Conservation (phyloP, 1,140 invertebrate species). For the Oreohelix idahoensis region DNA sequence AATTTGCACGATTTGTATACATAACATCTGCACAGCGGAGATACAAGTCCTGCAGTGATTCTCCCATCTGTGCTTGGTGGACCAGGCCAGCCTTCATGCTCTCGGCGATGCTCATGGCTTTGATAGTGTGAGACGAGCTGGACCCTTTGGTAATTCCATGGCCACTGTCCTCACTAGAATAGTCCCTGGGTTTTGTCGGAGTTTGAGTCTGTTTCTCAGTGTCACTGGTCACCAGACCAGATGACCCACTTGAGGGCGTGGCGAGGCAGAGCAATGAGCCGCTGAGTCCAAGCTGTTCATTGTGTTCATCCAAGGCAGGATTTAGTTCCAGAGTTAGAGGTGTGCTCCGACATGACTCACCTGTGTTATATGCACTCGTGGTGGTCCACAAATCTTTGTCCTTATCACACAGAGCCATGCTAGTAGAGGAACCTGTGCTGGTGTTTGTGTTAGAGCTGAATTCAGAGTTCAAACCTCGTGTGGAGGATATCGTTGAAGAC, state of each 20-base stretch:
- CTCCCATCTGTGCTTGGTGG: conserved; percentile 56
- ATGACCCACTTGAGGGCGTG: conserved; percentile 52
- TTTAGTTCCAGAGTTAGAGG: conserved; percentile 77
- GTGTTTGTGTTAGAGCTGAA: conserved; percentile 38
- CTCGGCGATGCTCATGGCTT: conserved; percentile 44
- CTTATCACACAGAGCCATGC: conserved; percentile 20
- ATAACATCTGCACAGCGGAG: conserved; percentile 77
- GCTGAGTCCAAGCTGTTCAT: conserved; percentile 54
- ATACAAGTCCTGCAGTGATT: conserved; percentile 70
- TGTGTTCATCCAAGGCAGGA: conserved; percentile 67
- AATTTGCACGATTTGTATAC: conserved; percentile 83
- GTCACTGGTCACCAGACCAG: conserved; percentile 57
- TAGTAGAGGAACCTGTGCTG: conserved; percentile 21
- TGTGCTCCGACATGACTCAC: conserved; percentile 82
- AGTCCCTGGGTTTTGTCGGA: conserved; percentile 55
- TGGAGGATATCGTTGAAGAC: conserved; percentile 46
- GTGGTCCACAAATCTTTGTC: conserved; percentile 62
- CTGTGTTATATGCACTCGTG: conserved; percentile 84
- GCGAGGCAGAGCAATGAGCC: conserved; percentile 70
- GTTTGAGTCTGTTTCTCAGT: conserved; percentile 71
- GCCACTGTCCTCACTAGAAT: conserved; percentile 61
- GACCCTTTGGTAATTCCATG: conserved; percentile 39
- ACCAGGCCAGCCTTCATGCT: conserved; percentile 44
- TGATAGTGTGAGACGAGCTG: conserved; percentile 35
- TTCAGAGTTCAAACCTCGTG: conserved; percentile 23